Evolutionary conservation across 2,113 vertebrate genomes (phyloP), one percentile per base, ranked within the genome.

Genomic region (Sciurus niger): DNA sequence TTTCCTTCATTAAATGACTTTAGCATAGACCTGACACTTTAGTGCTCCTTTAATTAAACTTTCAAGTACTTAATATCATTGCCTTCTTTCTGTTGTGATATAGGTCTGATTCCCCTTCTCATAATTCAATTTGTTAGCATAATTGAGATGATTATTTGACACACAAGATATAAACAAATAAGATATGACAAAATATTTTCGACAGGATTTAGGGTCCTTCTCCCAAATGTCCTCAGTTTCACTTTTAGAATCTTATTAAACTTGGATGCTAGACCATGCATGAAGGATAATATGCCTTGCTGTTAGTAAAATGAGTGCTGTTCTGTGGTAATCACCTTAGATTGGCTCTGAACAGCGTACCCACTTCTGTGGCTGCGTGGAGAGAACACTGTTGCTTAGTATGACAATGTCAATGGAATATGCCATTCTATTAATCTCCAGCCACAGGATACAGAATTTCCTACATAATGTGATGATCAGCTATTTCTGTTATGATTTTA

Each of bases 221-320:
- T 96, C 96, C 73, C 72, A 96, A 46, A 95, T 92, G 92, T 96
- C 95, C 92, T 97, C 77, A 95, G 84, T 96, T 98, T 95, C 95
- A 97, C 95, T 97, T 97, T 97, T 80, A 97, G 84, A 96, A 94
- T 98, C 90, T 95, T 98, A 93, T 96, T 97, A 97, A 97, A 93
- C 92, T 97, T 76, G 24, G 46, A 93, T 94, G 92, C 72, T 84
- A 94, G 68, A 58, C 67, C 98, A 96, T 97, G 98, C 96, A 85
- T 98, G 97, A 98, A 98, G 98, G 97, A 96, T 96, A 96, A 97
- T 96, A 89, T 84, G 95, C 87, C 94, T 97, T 78, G 95, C 97
- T 97, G 98, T 97, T 98, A 93, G 97, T 92, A 67, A 98, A 97
- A 97, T 95, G 97, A 97, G 90, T 63, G 65, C 92, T 32, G 76